Conservation (phyloP, 1,140 invertebrate species). For the Saccostrea cuccullata region DNA sequence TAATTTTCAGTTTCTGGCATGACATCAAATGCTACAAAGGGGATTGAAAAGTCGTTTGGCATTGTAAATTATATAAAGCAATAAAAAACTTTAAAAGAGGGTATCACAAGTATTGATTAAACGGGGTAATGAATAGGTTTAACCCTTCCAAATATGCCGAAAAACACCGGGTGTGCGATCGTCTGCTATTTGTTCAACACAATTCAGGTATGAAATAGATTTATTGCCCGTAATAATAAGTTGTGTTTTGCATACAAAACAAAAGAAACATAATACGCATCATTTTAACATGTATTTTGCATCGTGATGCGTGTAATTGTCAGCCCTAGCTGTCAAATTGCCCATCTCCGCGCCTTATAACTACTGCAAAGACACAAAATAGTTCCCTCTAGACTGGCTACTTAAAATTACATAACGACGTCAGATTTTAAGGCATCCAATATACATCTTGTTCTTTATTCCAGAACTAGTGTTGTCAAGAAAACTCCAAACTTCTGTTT, state of each 20-base stretch:
- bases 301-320: constrained; percentile 3
- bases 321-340: not conserved
- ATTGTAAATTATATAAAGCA: constrained; percentile 32
- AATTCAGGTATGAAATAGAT: constrained; percentile 11
- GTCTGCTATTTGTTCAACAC: not conserved
- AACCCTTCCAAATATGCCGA: not conserved
- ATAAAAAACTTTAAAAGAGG: constrained; percentile 16
- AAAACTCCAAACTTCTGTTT: not conserved
- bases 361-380: not conserved
- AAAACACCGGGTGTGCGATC: not conserved
- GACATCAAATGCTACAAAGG: not conserved
- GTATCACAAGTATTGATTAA: not conserved
- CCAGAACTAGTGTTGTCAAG: not conserved
- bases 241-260: constrained; percentile 22
- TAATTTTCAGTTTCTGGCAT: constrained; percentile 2
- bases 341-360: not conserved
- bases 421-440: not conserved
- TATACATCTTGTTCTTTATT: not conserved
- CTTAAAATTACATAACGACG: not conserved
- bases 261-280: not conserved
- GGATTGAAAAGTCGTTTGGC: constrained; percentile 19
- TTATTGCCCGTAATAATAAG: not conserved
- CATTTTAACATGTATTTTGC: not conserved
- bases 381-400: not conserved
- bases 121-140: constrained; percentile 14